Conservation (phyloP, 2,113 vertebrate genomes). For the Scopus umbretta region DNA sequence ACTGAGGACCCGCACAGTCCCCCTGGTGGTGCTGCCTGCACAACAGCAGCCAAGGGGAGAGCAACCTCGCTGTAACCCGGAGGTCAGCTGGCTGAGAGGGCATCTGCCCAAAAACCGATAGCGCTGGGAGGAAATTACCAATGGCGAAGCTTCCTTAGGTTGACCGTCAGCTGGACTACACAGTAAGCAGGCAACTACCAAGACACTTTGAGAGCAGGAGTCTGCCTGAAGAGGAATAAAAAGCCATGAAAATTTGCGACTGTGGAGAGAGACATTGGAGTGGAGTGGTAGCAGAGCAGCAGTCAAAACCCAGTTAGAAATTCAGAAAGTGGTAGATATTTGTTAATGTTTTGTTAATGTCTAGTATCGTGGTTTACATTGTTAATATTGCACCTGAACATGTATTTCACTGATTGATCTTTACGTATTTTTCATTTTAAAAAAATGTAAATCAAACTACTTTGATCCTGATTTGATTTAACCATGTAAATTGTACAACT, state of each 20-base stretch:
- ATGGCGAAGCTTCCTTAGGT: neutral
- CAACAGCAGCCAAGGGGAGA: neutral
- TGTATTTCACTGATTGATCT: neutral
- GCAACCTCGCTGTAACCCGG: accelerated
- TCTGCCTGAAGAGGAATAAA: neutral
- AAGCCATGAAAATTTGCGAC: neutral
- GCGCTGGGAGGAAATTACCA: neutral
- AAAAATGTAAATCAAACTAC: neutral
- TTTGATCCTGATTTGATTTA: neutral
- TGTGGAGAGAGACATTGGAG: neutral
- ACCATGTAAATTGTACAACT: neutral
- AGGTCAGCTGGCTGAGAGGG: neutral
- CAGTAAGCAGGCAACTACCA: neutral
- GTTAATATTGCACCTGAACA: neutral
- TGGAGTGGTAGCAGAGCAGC: neutral
- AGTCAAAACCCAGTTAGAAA: neutral
- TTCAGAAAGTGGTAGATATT: accelerated
- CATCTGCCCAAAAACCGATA: neutral
- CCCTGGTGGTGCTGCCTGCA: neutral
- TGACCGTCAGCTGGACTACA: neutral
- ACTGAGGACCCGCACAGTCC: neutral
- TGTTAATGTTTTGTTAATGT: neutral
- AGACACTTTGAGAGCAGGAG: neutral
- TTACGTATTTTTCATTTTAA: neutral
- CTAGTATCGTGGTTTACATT: neutral